Evolutionary conservation across 2,888 invertebrate genomes (phyloP).

Genomic region (Orgyia antiqua): DNA sequence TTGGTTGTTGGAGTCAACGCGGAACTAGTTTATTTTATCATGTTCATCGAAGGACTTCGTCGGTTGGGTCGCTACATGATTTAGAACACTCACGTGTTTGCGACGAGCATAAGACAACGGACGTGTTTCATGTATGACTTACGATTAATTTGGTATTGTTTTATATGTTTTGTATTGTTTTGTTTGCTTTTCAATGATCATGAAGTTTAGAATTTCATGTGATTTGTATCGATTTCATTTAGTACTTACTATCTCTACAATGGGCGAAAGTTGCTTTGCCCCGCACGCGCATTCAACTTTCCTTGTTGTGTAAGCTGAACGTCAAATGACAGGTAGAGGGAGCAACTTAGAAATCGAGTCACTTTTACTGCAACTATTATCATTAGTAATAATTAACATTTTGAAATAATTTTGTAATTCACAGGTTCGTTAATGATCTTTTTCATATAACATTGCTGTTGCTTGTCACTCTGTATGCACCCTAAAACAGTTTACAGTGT

Average conservation of each 20-base stretch:
- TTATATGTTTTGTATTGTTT: constrained; percentile 12
- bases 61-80: constrained; percentile 48
- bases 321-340: constrained; percentile 65
- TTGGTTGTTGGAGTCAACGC: constrained; percentile 74
- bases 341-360: constrained; percentile 69
- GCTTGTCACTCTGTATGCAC: constrained; percentile 31
- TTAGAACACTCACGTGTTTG: constrained; percentile 44
- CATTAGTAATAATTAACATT: constrained; percentile 38
- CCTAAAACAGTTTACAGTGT: constrained; percentile 47
- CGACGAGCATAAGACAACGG: constrained; percentile 23
- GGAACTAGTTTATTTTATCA: constrained; percentile 73
- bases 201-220: constrained; percentile 11
- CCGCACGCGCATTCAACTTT: constrained; percentile 71
- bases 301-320: constrained; percentile 75
- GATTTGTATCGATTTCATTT: constrained; percentile 31
- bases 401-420: constrained; percentile 26
- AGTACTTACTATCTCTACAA: constrained; percentile 47
- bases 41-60: constrained; percentile 64
- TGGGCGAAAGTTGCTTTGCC: constrained; percentile 70
- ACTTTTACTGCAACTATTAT: constrained; percentile 56
- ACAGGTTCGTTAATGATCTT: constrained; percentile 17
- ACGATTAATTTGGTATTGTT: constrained; percentile 16
- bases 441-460: constrained; percentile 14
- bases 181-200: constrained; percentile 6
- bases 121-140: constrained; percentile 22